Evolutionary conservation across 2,113 vertebrate genomes (phyloP).

Genomic region (Tetrao urogallus): DNA sequence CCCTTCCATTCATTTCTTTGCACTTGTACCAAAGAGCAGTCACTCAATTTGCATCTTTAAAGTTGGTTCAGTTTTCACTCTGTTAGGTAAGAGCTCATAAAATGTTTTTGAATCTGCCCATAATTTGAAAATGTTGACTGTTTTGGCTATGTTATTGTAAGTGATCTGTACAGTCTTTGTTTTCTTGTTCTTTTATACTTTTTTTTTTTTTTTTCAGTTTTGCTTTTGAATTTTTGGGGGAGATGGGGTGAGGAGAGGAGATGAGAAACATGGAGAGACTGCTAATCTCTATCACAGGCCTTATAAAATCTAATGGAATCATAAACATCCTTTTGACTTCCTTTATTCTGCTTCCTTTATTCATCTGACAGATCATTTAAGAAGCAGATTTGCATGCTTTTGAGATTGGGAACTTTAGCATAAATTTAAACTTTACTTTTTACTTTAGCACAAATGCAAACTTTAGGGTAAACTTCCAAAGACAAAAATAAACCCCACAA

Average conservation of each 20-base stretch:
- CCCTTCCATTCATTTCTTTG: neutral
- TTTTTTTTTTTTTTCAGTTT: neutral
- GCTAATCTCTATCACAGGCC: neutral
- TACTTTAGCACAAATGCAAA: neutral
- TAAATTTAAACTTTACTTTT: neutral
- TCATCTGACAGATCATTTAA: neutral
- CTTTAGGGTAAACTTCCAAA: neutral
- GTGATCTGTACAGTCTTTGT: accelerated
- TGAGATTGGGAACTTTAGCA: neutral
- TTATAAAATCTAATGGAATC: neutral
- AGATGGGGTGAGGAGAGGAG: no score
- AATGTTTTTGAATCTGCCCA: neutral
- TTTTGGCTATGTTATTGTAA: neutral
- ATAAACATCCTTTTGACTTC: neutral
- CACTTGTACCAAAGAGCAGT: neutral
- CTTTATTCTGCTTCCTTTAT: neutral
- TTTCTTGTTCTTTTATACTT: neutral
- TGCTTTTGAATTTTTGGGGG: neutral
- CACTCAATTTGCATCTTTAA: neutral
- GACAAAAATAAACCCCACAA: neutral
- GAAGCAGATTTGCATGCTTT: neutral
- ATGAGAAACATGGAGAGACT: neutral
- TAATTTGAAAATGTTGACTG: neutral
- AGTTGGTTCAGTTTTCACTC: neutral
- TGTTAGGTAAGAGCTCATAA: neutral